phyloP scores from a whole-genome alignment of 2,888 invertebrate species.

The Agrotis segetum region DNA sequence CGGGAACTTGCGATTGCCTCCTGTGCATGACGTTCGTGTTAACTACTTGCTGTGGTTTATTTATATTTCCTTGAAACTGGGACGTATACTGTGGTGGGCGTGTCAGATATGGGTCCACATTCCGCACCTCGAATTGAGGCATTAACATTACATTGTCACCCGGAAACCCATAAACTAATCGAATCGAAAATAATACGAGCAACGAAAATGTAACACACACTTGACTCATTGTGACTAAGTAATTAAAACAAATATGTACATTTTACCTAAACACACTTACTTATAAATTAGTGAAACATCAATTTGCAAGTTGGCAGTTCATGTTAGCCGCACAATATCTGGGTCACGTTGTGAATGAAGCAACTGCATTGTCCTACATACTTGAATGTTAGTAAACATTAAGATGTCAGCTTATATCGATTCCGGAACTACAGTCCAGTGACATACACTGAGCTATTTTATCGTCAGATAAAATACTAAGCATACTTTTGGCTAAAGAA shows the following conservation, averaged over 20 bases:
- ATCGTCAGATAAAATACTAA: conserved; percentile 84
- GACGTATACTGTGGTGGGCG: conserved; percentile 38
- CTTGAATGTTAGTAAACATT: conserved; percentile 75
- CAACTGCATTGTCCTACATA: conserved; percentile 76
- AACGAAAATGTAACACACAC: conserved; percentile 66
- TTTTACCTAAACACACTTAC: conserved; percentile 68
- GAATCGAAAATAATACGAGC: conserved; percentile 67
- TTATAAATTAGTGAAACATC: conserved; percentile 63
- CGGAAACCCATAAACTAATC: conserved; percentile 61
- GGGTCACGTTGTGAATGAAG: conserved; percentile 70
- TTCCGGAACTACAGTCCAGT: conserved; percentile 86
- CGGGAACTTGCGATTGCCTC: conserved; percentile 21
- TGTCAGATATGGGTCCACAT: conserved; percentile 60
- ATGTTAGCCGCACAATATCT: conserved; percentile 68
- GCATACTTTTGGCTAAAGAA: conserved; percentile 82
- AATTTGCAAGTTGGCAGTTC: conserved; percentile 75
- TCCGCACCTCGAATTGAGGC: conserved; percentile 74
- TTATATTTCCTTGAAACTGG: conserved; percentile 53
- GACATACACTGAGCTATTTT: conserved; percentile 88
- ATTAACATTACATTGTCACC: conserved; percentile 73
- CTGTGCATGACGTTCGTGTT: conserved; percentile 48
- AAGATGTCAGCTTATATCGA: conserved; percentile 86
- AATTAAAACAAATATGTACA: conserved; percentile 58
- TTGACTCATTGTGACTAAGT: conserved; percentile 73
- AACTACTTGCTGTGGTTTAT: conserved; percentile 51